A percentile compares a stretch with the other conserved stretches of the same genome.
Evolutionary conservation across 2,888 invertebrate genomes (phyloP).

Genomic region (Aporophyla lueneburgensis): DNA sequence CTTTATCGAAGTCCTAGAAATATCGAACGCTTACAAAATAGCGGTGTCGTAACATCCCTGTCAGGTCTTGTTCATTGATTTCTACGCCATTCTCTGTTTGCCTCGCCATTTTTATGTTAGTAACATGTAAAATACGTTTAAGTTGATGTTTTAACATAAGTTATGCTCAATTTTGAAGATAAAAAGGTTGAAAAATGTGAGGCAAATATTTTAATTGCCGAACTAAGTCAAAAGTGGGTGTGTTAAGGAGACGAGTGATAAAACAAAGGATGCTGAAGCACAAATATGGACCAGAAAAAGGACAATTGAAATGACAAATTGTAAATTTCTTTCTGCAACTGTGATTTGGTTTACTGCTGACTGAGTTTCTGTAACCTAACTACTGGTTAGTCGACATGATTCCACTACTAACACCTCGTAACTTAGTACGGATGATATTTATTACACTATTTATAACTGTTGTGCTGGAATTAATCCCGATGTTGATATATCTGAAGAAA

Average conservation of each 20-base stretch:
- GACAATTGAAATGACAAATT: not conserved
- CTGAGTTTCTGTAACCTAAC: not conserved
- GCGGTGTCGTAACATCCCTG: constrained; percentile 15
- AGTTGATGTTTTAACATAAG: not conserved
- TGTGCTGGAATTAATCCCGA: constrained; percentile 18
- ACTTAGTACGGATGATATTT: constrained; percentile 4
- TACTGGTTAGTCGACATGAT: not conserved
- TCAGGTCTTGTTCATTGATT: constrained; percentile 42
- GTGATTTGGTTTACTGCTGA: not conserved
- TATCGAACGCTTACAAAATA: constrained; percentile 41
- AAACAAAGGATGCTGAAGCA: not conserved
- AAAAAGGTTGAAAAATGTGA: not conserved
- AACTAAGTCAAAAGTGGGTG: not conserved
- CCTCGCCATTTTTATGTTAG: not conserved
- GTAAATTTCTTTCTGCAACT: not conserved
- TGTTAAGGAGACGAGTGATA: no score
- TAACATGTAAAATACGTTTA: not conserved
- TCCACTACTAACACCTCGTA: constrained; percentile 3
- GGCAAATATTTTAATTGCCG: not conserved
- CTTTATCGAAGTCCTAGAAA: constrained; percentile 18
- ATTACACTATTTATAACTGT: constrained; percentile 8
- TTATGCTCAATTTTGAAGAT: not conserved
- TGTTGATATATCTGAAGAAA: constrained; percentile 8
- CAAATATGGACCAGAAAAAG: not conserved
- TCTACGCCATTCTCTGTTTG: constrained; percentile 4